phyloP scores from a whole-genome alignment of 2,797 vertebrate genomes.

The Chrysolophus pictus region DNA sequence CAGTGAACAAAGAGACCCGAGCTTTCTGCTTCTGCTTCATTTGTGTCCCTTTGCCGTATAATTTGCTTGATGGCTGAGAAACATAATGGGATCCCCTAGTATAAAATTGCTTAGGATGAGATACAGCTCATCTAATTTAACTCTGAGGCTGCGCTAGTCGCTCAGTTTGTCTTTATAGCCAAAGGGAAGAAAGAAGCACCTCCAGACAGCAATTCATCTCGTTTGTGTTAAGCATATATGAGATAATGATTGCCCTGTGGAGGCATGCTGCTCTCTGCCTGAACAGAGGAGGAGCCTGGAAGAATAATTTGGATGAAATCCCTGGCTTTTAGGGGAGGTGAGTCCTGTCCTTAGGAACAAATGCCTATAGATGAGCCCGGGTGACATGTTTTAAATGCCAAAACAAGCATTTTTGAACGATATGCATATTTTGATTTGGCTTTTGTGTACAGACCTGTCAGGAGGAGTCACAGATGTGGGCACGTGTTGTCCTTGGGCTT shows the following conservation, averaged over 20 bases:
- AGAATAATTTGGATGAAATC: not conserved
- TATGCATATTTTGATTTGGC: not conserved
- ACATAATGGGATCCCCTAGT: not conserved
- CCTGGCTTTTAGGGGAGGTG: not conserved
- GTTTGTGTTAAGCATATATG: rapidly evolving
- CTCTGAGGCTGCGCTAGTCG: not conserved
- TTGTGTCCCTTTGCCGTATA: rapidly evolving
- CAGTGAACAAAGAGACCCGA: not conserved
- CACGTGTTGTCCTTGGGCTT: not conserved
- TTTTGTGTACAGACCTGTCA: not conserved
- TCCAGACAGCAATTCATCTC: not conserved
- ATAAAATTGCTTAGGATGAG: not conserved
- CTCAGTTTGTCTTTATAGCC: not conserved
- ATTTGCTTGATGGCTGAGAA: not conserved
- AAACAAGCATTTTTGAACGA: not conserved
- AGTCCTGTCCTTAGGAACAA: not conserved
- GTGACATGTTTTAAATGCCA: not conserved
- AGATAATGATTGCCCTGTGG: not conserved
- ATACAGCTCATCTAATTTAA: not conserved
- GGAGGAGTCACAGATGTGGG: not conserved
- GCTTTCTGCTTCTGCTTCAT: not conserved
- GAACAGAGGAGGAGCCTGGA: not conserved
- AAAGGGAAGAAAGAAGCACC: slow-evolving; percentile 7
- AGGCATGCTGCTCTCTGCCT: not conserved
- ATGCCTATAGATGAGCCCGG: not conserved